Conservation (phyloP, 2,888 invertebrate species). For the Drosophila putrida region DNA sequence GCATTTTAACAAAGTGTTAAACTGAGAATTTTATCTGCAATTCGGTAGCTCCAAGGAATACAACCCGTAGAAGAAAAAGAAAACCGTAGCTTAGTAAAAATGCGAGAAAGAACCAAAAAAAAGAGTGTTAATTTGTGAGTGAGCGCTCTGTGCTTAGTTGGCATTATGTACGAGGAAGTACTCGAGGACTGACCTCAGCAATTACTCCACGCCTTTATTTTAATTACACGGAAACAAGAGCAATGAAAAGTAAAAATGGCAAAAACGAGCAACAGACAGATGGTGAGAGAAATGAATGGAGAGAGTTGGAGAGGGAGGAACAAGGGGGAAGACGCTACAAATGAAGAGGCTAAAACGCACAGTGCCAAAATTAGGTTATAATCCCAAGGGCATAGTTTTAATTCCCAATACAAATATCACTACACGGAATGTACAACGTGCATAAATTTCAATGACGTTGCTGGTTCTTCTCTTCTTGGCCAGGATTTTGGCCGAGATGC, state of each 20-base stretch:
- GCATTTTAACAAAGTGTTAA: conserved; percentile 82
- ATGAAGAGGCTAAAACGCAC: conserved; percentile 41
- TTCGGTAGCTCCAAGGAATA: conserved; percentile 77
- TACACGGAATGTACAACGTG: conserved; percentile 80
- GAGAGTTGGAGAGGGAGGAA: not conserved
- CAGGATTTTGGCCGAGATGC: not conserved
- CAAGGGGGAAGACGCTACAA: conserved; percentile 15
- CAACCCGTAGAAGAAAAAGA: conserved; percentile 17
- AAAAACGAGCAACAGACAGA: conserved; percentile 24
- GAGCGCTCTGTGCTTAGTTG: conserved; percentile 65
- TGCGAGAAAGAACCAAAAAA: conserved; percentile 19
- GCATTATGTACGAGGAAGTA: conserved; percentile 65
- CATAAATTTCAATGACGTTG: conserved; percentile 81
- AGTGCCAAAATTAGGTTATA: conserved; percentile 78
- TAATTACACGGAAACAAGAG: conserved; percentile 79
- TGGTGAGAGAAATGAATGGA: not conserved
- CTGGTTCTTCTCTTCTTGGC: conserved; percentile 19
- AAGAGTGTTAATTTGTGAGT: conserved; percentile 75
- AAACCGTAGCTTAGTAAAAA: conserved; percentile 2
- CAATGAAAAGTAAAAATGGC: conserved; percentile 77
- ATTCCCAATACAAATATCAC: conserved; percentile 82
- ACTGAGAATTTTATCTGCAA: conserved; percentile 82
- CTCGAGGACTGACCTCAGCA: conserved; percentile 75
- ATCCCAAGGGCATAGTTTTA: conserved; percentile 80
- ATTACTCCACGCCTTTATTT: conserved; percentile 82